phyloP scores from a whole-genome alignment of 2,113 vertebrate genomes.

The Gymnocephalus cernua region DNA sequence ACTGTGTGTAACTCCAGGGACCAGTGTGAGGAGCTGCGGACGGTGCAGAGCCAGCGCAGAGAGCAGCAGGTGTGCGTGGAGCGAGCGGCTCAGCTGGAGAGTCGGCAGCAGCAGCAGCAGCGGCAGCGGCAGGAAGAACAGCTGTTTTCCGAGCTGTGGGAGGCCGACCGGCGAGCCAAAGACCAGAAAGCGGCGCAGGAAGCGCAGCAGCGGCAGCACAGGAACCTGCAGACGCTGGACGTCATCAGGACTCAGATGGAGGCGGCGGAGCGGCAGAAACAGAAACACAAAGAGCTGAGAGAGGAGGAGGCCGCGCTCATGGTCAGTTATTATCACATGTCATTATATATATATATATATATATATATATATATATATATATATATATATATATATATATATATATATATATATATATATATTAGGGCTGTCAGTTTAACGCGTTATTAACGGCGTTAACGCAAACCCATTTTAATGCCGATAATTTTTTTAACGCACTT shows the following conservation, averaged over 20 bases:
- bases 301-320: constrained; percentile 85
- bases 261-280: constrained; percentile 52
- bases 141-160: constrained; percentile 85
- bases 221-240: constrained; percentile 53
- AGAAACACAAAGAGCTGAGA: constrained; percentile 70
- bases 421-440: no score
- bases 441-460: no score
- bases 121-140: constrained; percentile 81
- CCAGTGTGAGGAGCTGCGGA: constrained; percentile 85
- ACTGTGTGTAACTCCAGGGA: constrained; percentile 74
- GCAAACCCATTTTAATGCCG: no score
- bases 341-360: not conserved
- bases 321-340: constrained; percentile 61
- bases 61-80: constrained; percentile 81
- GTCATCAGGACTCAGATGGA: constrained; percentile 79
- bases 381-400: no score
- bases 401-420: no score
- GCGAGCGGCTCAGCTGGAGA: constrained; percentile 83
- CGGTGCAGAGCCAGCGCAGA: constrained; percentile 38
- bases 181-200: constrained; percentile 72
- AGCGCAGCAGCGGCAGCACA: constrained; percentile 33
- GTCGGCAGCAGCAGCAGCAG: constrained; percentile 73
- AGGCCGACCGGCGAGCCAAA: constrained; percentile 86
- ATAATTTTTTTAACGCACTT: no score
- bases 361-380: no score